phyloP scores from a whole-genome alignment of 2,888 invertebrate species.

The Acrobasis repandana region DNA sequence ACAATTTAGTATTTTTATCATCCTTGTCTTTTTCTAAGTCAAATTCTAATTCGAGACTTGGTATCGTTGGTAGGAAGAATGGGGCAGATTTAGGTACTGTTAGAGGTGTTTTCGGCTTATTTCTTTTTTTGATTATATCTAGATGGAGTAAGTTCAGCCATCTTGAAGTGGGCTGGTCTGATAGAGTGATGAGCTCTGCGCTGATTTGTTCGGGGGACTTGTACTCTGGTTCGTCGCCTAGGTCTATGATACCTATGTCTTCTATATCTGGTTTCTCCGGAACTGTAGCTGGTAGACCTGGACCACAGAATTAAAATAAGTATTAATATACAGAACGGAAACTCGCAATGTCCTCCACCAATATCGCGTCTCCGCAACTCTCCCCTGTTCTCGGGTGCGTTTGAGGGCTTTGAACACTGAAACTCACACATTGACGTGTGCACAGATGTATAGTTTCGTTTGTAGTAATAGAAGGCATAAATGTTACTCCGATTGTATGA shows the following conservation, averaged over 20 bases:
- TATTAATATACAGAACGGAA: conserved; percentile 46
- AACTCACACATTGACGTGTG: no score
- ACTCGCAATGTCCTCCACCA: no score
- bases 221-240: conserved; percentile 83
- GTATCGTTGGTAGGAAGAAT: conserved; percentile 96
- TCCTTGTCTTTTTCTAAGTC: conserved; percentile 82
- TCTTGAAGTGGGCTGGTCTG: conserved; percentile 91
- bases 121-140: conserved; percentile 92
- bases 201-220: conserved; percentile 90
- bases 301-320: conserved; percentile 34
- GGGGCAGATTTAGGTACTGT: conserved; percentile 95
- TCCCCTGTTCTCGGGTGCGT: no score
- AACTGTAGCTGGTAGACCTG: conserved; percentile 66
- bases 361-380: no score
- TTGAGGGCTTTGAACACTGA: no score
- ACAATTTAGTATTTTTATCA: conserved; percentile 73
- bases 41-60: conserved; percentile 92
- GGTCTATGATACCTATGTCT: conserved; percentile 64
- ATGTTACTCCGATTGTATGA: no score
- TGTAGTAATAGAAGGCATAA: no score
- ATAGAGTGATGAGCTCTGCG: conserved; percentile 91
- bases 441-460: no score
- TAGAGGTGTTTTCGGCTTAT: conserved; percentile 93
- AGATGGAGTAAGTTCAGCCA: conserved; percentile 96
- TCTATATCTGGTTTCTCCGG: conserved; percentile 76